A percentile compares a stretch with the other conserved stretches of the same genome.
Conservation (phyloP, 2,888 invertebrate species). For the Ophion obscuratus region DNA sequence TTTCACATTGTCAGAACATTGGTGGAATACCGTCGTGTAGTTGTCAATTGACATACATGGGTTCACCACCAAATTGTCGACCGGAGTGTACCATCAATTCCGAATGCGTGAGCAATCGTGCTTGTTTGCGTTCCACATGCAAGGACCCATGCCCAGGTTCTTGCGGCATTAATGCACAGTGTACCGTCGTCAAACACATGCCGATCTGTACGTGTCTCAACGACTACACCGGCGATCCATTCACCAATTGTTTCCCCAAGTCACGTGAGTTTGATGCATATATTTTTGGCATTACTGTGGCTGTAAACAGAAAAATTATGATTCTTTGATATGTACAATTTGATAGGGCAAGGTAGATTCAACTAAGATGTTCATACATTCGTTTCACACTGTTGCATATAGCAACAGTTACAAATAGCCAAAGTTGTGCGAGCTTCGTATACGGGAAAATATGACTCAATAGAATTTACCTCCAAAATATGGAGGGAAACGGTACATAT, state of each 20-base stretch:
- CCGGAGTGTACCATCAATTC: conserved; percentile 90
- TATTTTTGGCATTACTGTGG: too few relatives aligned
- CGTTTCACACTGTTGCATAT: too few relatives aligned
- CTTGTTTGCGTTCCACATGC: conserved; percentile 92
- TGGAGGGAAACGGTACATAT: too few relatives aligned
- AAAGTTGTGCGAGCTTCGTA: too few relatives aligned
- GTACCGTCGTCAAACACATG: conserved; percentile 89
- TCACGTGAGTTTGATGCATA: conserved; percentile 11
- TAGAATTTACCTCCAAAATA: too few relatives aligned
- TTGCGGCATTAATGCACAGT: conserved; percentile 88
- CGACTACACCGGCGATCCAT: conserved; percentile 91
- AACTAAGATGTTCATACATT: too few relatives aligned
- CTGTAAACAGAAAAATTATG: neutral
- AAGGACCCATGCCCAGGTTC: conserved; percentile 93
- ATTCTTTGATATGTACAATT: too few relatives aligned
- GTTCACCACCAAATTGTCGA: conserved; percentile 87
- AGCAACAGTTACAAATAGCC: too few relatives aligned
- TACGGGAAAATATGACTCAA: too few relatives aligned
- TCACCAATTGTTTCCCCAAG: conserved; percentile 84
- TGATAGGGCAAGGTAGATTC: too few relatives aligned
- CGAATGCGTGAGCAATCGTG: conserved; percentile 90
- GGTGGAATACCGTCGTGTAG: conserved; percentile 85
- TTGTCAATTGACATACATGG: conserved; percentile 83
- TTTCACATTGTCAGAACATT: conserved; percentile 85
- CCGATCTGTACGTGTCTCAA: conserved; percentile 90